These are phyloP conservation scores for Poeciliopsis infans DNA, from an alignment of 2,797 vertebrate genomes.

Conservation along the genomic window DNA sequence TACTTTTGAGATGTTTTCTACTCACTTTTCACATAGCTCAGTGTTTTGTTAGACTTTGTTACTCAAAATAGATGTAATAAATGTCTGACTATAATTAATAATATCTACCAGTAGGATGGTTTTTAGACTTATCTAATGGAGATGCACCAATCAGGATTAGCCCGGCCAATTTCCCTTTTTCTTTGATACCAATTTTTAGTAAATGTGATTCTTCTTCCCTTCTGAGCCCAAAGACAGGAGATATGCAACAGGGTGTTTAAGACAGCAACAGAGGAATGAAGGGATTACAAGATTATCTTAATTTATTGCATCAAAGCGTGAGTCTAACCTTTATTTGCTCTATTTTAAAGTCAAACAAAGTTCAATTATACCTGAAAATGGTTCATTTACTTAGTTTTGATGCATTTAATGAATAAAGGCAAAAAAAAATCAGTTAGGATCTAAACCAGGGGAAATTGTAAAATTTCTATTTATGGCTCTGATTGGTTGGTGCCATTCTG, in stretches of 20 bases:
- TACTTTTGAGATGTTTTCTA: background rate
- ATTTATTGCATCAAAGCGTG: background rate
- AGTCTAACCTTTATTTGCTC: background rate
- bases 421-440: background rate
- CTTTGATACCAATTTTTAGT: background rate
- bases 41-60: background rate
- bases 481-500: background rate
- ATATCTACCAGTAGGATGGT: background rate
- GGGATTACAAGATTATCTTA: background rate
- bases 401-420: background rate
- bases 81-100: background rate
- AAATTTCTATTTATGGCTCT: background rate
- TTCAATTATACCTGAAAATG: background rate
- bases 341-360: background rate
- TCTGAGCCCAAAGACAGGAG: background rate
- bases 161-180: background rate
- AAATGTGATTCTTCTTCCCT: background rate
- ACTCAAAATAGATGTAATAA: background rate
- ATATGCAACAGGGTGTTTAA: background rate
- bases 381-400: background rate
- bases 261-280: background rate
- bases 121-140: background rate
- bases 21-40: background rate
- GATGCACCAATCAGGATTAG: background rate
- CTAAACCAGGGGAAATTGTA: background rate